Evolutionary conservation across 2,797 vertebrate genomes (phyloP).

Genomic region (Mionectes olivaceus): DNA sequence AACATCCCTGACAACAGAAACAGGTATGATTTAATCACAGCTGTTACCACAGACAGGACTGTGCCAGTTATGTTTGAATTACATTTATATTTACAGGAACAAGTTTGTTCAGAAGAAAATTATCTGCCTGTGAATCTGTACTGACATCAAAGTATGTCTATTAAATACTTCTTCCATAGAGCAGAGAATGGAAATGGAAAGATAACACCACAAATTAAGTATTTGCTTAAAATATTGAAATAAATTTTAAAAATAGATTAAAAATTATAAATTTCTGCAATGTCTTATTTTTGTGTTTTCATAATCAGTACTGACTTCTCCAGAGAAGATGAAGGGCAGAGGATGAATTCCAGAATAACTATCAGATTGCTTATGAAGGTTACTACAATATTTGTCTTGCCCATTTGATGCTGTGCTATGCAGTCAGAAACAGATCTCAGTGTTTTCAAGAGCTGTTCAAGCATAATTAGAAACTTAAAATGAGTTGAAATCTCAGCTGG

Average conservation of each 20-base stretch:
- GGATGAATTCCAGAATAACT: background rate
- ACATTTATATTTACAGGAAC: slow-evolving; percentile 31
- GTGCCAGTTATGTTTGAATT: slow-evolving; percentile 25
- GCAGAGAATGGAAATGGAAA: background rate
- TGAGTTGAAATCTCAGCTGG: slow-evolving; percentile 58
- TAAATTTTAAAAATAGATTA: background rate
- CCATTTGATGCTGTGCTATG: slow-evolving; percentile 33
- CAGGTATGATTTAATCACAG: slow-evolving; percentile 52
- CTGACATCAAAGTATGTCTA: slow-evolving; percentile 7
- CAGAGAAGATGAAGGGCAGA: background rate
- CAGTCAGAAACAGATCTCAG: slow-evolving; percentile 37
- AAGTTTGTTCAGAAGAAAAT: slow-evolving; percentile 54
- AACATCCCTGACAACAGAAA: slow-evolving; percentile 34
- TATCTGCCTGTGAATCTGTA: slow-evolving; percentile 23
- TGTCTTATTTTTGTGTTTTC: background rate
- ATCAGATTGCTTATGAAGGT: slow-evolving; percentile 1
- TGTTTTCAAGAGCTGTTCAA: slow-evolving; percentile 52
- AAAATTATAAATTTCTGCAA: background rate
- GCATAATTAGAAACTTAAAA: slow-evolving; percentile 47
- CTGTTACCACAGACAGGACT: slow-evolving; percentile 22
- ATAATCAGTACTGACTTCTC: background rate
- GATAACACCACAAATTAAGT: background rate
- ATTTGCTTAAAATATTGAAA: background rate
- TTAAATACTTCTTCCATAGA: background rate
- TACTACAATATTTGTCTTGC: slow-evolving; percentile 68